Base-by-base conservation (phyloP, 2,888 invertebrate species). In the Tethea ocularis region DNA sequence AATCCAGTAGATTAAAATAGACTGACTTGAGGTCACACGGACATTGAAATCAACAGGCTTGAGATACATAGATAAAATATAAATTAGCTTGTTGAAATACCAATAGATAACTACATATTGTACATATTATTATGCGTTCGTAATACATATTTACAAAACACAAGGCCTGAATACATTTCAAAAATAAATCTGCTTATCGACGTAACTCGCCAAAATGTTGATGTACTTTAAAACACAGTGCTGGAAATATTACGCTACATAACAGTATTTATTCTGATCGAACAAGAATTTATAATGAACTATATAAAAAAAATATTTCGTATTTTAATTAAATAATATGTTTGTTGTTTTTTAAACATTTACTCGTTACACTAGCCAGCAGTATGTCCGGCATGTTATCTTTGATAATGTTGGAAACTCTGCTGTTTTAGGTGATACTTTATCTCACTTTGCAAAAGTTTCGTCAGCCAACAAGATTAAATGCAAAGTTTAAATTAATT, bases 401-500 rank as follows among this genome's bases (percentile, higher is more conserved):
- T 83, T 74, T 81, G 75, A 80, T 84, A 83, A 84, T 75, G 80
- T 77, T 75, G 74, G 76, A 74, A 82, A 79, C 78, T 86, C 80
- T 79, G 80, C 82, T 85, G 78, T 84, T 88, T 87, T 87, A 84
- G 89, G 84, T 83, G 82, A 86, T 87, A 87, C 87, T 91, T 89
- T 87, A 90, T 88, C 87, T 86, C 80, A 87, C 80, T 87, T 86
- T 80, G 80, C 78, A 68, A 83, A 89, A 90, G 82, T 90, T 90
- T 83, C 82, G 77, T 83, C 80, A 83, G 84, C 85, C 86, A 88
- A 89, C 87, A 84, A 89, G 89, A 90, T 90, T 90, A 89, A 89
- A 89, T 86, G 84, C 76, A 87, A 90, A 91, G 90, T 90, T 90
- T 90, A 89, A 91, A 91, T 91, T 87, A 90, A 90, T 89, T 88